Percentiles rank a stretch among this genome's conserved stretches.
Conservation (phyloP, 2,113 vertebrate species). For the Corvus moneduloides region DNA sequence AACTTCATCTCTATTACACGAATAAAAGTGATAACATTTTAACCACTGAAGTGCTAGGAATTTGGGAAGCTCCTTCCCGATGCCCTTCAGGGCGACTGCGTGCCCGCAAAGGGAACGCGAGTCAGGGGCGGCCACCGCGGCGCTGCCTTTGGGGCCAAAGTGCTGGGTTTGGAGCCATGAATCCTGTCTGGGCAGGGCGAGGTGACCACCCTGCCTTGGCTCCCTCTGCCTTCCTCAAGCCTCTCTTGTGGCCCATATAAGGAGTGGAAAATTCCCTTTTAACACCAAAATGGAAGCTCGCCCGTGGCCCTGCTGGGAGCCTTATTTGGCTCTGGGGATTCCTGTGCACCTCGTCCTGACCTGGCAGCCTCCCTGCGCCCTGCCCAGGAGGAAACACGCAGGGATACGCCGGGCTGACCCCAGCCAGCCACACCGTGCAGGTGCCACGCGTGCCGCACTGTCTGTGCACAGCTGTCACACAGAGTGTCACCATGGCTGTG, state of each 20-base stretch:
- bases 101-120: accelerated
- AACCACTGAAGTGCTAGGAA: constrained; percentile 67
- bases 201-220: not conserved
- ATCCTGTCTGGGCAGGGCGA: not conserved
- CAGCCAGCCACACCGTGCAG: too few species aligned
- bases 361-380: not conserved
- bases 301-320: not conserved
- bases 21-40: constrained; percentile 78
- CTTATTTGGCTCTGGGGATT: constrained; percentile 10
- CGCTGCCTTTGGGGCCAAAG: not conserved
- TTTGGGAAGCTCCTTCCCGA: constrained; percentile 40
- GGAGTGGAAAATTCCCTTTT: constrained; percentile 63
- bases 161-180: not conserved
- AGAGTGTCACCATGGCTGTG: not conserved
- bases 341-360: accelerated
- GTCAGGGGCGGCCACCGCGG: accelerated
- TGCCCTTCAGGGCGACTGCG: not conserved
- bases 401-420: accelerated
- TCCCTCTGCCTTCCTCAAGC: not conserved
- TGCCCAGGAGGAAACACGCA: not conserved
- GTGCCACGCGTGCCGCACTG: accelerated
- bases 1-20: constrained; percentile 87
- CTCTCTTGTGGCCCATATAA: constrained; percentile 15
- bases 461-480: not conserved
- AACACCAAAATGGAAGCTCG: not conserved